Evolutionary conservation across 2,113 vertebrate species (phyloP), one percentile per base, ranked within the genome.

Genomic region (Microtus pennsylvanicus): DNA sequence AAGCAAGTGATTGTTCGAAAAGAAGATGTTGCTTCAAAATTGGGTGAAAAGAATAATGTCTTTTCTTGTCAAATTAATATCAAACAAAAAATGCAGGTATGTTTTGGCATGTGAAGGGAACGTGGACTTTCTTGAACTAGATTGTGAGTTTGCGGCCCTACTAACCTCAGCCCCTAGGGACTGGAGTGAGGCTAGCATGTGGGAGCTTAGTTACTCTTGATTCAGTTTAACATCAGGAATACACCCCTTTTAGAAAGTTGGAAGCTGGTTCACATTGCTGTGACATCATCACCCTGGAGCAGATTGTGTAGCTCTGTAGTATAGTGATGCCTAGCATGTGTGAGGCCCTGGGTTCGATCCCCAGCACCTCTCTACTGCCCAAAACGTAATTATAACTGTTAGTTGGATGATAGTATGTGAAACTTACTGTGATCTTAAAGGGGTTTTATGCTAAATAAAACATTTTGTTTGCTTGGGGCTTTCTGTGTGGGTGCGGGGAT

Each of bases 71-170:
- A 98, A 93, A 97, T 99, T 94, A 99, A 98, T 90, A 96, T 99
- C 94, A 99, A 99, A 98, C 99, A 99, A 98, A 99, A 98, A 98
- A 99, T 99, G 95, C 99, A 99, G 99, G 99, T 99, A 95, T 80
- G 65, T 28, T 5, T 55, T 65, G 52, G 21, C 11, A 8, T 42
- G 50, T 76, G 30, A 42, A 70, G 70, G 13, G 33, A 13, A 21
- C 80, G 65, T 52, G n/a, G 24, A 69, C 22, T 55, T 47, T 87
- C 12, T 16, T 75, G 1, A 1, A 8, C 5, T 77, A 9, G 47
- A 47, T 11, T 42, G 33, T 92, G 72, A 82, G 12, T 28, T 83
- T 11, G 42, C 11, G 28, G 61, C 30, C 24, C 50, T 61, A 5
- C 26, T 88, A 14, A 7, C 91, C 45, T 74, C 26, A 33, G 21